Conservation (phyloP, 1,140 invertebrate genomes). For the Spodoptera litura region DNA sequence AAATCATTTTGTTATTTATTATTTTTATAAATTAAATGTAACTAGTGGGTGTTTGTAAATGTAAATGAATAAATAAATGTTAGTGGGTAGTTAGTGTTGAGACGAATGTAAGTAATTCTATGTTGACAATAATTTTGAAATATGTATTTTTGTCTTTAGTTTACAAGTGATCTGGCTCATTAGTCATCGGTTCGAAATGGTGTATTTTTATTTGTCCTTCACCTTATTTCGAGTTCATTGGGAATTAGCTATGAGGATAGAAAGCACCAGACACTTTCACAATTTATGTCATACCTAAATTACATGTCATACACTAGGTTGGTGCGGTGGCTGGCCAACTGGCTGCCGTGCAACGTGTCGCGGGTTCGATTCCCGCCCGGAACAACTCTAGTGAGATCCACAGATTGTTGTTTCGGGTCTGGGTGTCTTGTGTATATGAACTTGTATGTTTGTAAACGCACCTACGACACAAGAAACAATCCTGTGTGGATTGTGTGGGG, state of each 20-base stretch:
- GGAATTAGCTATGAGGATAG: neutral
- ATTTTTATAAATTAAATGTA: slow-evolving; percentile 11
- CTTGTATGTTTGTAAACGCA: too few species aligned
- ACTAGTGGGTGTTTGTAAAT: slow-evolving; percentile 17
- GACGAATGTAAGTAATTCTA: slow-evolving; percentile 6
- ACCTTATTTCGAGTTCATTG: slow-evolving; percentile 7
- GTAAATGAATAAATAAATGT: slow-evolving; percentile 4
- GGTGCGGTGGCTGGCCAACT: too few species aligned
- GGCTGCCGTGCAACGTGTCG: too few species aligned
- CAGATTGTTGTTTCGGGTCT: too few species aligned
- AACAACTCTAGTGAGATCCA: too few species aligned
- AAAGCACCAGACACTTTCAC: too few species aligned
- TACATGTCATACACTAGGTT: too few species aligned
- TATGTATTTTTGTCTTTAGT: slow-evolving; percentile 8
- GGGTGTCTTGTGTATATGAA: too few species aligned
- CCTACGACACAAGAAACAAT: too few species aligned
- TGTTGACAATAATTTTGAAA: slow-evolving; percentile 24
- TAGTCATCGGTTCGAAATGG: neutral
- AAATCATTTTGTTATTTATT: slow-evolving; percentile 17
- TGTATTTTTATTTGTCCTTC: neutral
- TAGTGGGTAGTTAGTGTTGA: slow-evolving; percentile 1
- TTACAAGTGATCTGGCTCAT: slow-evolving; percentile 1
- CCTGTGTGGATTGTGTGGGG: too few species aligned
- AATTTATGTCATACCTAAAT: too few species aligned
- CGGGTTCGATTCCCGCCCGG: too few species aligned